Evolutionary conservation across 2,113 vertebrate genomes (phyloP).

Genomic region (Prolemur simus): DNA sequence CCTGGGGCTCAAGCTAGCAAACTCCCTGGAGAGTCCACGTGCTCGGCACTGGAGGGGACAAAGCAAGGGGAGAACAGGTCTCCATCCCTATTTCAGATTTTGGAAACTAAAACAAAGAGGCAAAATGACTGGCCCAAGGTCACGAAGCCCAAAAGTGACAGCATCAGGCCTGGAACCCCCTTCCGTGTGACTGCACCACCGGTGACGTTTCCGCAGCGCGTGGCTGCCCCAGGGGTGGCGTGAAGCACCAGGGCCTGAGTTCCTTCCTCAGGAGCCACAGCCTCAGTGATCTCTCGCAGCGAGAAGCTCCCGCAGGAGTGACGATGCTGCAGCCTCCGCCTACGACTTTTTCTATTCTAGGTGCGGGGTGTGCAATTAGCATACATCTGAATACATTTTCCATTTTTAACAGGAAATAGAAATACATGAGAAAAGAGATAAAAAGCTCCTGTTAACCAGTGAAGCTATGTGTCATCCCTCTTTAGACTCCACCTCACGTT

Average conservation of each 20-base stretch:
- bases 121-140: neutral
- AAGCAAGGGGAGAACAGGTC: neutral
- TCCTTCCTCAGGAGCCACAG: neutral
- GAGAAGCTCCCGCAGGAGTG: neutral
- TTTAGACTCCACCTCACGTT: neutral
- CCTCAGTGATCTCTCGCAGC: neutral
- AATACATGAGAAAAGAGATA: conserved; percentile 17
- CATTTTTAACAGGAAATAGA: conserved; percentile 56
- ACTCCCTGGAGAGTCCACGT: rapidly evolving
- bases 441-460: neutral
- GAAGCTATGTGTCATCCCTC: neutral
- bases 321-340: conserved; percentile 23
- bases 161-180: neutral
- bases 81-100: neutral
- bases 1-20: neutral
- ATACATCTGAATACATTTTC: conserved; percentile 69
- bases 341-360: conserved; percentile 55
- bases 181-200: rapidly evolving
- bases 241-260: neutral
- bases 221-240: neutral
- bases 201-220: rapidly evolving
- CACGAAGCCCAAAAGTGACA: neutral
- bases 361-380: conserved; percentile 38
- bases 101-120: neutral
- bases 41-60: neutral